Conservation (phyloP, 2,113 vertebrate genomes). For the Dromiciops gliroides region DNA sequence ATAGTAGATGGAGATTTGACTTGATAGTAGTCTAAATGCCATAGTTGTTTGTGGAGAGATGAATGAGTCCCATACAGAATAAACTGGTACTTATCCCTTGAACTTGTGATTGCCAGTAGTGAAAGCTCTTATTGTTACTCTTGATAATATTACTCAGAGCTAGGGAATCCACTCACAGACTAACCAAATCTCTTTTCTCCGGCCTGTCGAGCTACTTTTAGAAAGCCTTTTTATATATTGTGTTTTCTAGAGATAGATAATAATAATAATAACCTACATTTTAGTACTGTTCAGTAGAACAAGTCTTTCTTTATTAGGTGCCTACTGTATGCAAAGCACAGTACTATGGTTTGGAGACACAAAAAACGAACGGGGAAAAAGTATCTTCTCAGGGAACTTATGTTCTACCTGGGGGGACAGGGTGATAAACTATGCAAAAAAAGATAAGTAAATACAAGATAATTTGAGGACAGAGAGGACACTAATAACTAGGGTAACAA, state of each 20-base stretch:
- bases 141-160: not conserved
- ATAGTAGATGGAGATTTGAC: conserved; percentile 4
- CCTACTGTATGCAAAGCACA: not conserved
- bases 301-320: not conserved
- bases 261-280: not conserved
- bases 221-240: not conserved
- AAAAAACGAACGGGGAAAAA: not conserved
- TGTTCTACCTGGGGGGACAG: not conserved
- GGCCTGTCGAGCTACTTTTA: not conserved
- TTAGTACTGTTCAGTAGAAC: not conserved
- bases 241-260: not conserved
- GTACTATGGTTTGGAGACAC: not conserved
- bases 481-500: not conserved
- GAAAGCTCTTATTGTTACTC: not conserved
- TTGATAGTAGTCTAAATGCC: not conserved
- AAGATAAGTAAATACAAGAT: not conserved
- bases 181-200: not conserved
- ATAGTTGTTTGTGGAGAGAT: not conserved
- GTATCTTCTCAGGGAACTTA: not conserved
- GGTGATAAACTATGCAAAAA: not conserved
- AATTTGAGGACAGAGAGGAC: not conserved
- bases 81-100: conserved; percentile 3
- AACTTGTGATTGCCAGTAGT: not conserved
- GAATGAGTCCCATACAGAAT: conserved; percentile 15
- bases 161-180: not conserved